Evolutionary conservation across 2,113 vertebrate genomes (phyloP).

Genomic region (Heloderma charlesbogerti): DNA sequence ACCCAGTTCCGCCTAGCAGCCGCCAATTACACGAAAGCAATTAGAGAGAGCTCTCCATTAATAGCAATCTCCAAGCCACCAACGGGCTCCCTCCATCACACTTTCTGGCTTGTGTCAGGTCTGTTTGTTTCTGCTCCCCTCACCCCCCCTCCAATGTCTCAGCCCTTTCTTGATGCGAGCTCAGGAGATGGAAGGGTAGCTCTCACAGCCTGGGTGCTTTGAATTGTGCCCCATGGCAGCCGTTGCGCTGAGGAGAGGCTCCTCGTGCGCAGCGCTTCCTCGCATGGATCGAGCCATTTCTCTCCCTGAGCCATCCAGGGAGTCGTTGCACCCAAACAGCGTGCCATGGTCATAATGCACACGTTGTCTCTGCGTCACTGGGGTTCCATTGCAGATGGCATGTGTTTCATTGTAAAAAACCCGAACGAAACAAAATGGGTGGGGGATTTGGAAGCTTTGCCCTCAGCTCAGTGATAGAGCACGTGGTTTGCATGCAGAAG

Average conservation of each 20-base stretch:
- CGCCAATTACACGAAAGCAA: slow-evolving; percentile 78
- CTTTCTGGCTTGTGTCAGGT: slow-evolving; percentile 68
- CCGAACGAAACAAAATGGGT: no score
- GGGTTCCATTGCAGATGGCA: neutral
- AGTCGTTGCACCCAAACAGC: no score
- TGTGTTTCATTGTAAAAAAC: neutral
- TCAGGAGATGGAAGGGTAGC: slow-evolving; percentile 31
- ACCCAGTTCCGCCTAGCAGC: slow-evolving; percentile 77
- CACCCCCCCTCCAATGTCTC: neutral
- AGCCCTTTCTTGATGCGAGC: slow-evolving; percentile 32
- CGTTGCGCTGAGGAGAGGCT: neutral
- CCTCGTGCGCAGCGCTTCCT: neutral
- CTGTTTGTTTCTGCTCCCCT: neutral
- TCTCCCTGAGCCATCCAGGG: no score
- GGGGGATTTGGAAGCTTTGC: neutral
- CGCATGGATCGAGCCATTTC: rapidly evolving
- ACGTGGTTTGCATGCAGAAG: neutral
- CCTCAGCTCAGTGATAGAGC: neutral
- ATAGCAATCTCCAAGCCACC: slow-evolving; percentile 73
- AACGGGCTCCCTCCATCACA: slow-evolving; percentile 74
- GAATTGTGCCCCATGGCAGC: slow-evolving; percentile 14
- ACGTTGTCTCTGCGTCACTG: neutral
- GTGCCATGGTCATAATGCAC: rapidly evolving
- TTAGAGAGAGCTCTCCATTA: slow-evolving; percentile 77
- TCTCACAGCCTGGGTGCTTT: rapidly evolving